Evolutionary conservation across 2,113 vertebrate genomes (phyloP).

Genomic region (Pseudopipra pipra): DNA sequence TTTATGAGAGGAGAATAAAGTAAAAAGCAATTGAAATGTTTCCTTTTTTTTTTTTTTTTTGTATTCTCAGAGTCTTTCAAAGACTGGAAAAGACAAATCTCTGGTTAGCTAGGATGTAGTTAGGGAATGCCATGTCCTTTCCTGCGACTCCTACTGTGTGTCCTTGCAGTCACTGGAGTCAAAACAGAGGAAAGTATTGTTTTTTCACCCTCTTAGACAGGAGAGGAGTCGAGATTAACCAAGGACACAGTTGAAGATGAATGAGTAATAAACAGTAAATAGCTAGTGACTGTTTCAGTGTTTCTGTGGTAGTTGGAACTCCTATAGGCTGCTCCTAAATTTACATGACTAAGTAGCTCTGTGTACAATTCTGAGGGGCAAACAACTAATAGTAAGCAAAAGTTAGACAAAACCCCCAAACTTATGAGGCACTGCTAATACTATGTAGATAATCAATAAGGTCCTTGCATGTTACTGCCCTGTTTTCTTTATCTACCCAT

Average conservation of each 20-base stretch:
- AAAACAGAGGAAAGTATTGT: background rate
- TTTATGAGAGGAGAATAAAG: background rate
- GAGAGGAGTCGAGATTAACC: background rate
- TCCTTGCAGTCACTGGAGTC: background rate
- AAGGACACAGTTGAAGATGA: background rate
- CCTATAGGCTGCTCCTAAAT: background rate
- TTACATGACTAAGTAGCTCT: fast-evolving
- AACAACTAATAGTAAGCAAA: background rate
- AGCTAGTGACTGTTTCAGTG: background rate
- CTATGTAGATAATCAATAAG: background rate
- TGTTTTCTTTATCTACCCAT: background rate
- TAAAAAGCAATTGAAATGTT: background rate
- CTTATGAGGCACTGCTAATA: background rate
- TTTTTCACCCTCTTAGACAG: background rate
- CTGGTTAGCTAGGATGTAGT: background rate
- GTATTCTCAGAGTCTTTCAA: background rate
- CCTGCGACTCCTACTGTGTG: background rate
- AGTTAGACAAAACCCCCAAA: fast-evolving
- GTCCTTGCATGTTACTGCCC: background rate
- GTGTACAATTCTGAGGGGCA: background rate
- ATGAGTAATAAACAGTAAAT: background rate
- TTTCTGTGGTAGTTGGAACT: background rate
- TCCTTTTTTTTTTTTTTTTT: background rate
- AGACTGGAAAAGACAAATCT: background rate
- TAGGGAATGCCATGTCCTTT: background rate